A percentile compares a stretch with the other conserved stretches of the same genome.
Conservation (phyloP, 2,888 invertebrate genomes). For the Temnothorax unifasciatus region DNA sequence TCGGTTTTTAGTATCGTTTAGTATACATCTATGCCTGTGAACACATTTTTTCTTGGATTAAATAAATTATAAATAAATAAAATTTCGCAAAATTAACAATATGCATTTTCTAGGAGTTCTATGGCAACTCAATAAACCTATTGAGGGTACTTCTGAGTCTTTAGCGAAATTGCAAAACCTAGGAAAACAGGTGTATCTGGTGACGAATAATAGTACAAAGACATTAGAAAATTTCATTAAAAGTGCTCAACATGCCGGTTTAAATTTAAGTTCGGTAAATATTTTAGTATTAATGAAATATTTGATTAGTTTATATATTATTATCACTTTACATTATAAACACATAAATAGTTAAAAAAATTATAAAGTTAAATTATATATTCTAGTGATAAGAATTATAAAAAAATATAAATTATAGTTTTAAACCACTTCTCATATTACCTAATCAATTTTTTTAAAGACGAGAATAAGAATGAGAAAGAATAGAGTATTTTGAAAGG, state of each 20-base stretch:
- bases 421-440: background rate
- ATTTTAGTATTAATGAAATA: background rate
- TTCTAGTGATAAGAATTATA: background rate
- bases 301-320: background rate
- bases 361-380: background rate
- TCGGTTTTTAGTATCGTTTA: background rate
- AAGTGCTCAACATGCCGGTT: constrained; percentile 80
- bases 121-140: constrained; percentile 85
- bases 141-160: constrained; percentile 86
- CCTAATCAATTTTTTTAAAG: background rate
- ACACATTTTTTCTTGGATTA: background rate
- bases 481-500: background rate
- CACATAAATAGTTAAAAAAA: background rate
- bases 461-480: background rate
- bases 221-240: constrained; percentile 83
- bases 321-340: background rate
- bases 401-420: background rate
- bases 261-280: constrained; percentile 77
- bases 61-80: background rate
- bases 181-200: constrained; percentile 87
- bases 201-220: constrained; percentile 87
- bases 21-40: background rate
- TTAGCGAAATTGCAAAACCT: constrained; percentile 86
- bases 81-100: background rate
- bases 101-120: constrained; percentile 87